Evolutionary conservation across 1,140 invertebrate species (phyloP).

Genomic region (Drosophila truncata): DNA sequence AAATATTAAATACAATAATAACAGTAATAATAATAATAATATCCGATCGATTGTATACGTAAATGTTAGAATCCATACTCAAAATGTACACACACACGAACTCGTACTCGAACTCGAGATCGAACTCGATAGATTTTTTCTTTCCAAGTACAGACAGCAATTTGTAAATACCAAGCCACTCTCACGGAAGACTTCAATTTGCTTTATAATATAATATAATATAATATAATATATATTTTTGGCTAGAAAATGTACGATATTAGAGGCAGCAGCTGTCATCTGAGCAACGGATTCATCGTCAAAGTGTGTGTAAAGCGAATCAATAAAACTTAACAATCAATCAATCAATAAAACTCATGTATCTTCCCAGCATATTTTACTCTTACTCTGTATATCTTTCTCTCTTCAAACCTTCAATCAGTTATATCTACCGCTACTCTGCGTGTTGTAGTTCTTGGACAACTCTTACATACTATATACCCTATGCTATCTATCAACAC

Average conservation of each 20-base stretch:
- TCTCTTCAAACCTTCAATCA: slow-evolving; percentile 55
- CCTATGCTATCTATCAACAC: slow-evolving; percentile 4
- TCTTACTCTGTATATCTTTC: slow-evolving; percentile 55
- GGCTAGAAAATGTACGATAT: slow-evolving; percentile 45
- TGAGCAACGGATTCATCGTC: slow-evolving; percentile 24
- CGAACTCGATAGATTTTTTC: slow-evolving; percentile 29
- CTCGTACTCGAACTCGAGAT: slow-evolving; percentile 11
- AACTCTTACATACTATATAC: slow-evolving; percentile 25
- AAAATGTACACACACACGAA: slow-evolving; percentile 65
- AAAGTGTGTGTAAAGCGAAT: slow-evolving; percentile 63
- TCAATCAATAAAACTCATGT: slow-evolving; percentile 50
- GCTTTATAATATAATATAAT: slow-evolving; percentile 16
- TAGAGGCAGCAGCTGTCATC: slow-evolving; percentile 39
- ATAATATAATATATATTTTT: slow-evolving; percentile 48
- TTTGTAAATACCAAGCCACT: slow-evolving; percentile 54
- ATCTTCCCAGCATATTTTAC: slow-evolving; percentile 55
- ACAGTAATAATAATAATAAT: slow-evolving; percentile 59
- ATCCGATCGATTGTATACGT: slow-evolving; percentile 60
- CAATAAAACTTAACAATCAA: slow-evolving; percentile 24
- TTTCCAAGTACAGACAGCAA: slow-evolving; percentile 54
- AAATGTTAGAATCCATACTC: slow-evolving; percentile 66
- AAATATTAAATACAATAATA: slow-evolving; percentile 35
- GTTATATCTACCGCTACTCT: slow-evolving; percentile 53
- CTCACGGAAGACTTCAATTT: slow-evolving; percentile 52
- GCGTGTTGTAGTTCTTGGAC: slow-evolving; percentile 71